Evolutionary conservation across 2,113 vertebrate species (phyloP), one percentile per base, ranked within the genome.

Genomic region (Scartelaos histophorus): DNA sequence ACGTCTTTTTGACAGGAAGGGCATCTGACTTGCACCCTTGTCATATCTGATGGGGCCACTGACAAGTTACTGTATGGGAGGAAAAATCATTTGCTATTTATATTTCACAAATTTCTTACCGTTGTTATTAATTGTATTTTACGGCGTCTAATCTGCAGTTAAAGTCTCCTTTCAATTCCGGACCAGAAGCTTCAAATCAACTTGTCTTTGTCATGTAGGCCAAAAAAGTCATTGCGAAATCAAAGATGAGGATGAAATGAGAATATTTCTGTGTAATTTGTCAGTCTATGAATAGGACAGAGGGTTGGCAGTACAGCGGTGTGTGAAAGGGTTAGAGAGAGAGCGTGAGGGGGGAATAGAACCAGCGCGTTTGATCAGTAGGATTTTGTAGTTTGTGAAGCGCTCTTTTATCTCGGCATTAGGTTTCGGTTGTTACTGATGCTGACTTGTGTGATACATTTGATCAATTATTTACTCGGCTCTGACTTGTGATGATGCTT

Each of bases 391-490:
- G 82, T 88, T 58, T 85, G 82, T 78, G 87, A 84, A 86, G 82
- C 72, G 68, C 71, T 64, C 85, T 91, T 88, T 91, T 83, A 91
- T 88, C 86, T 85, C 84, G 64, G 66, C 89, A 92, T 91, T 93
- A 85, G 67, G 80, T 74, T 85, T 85, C 13, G 76, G 89, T 91
- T 92, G 81, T 90, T 93, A 86, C 85, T 70, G 84, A 82, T 89
- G 89, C 86, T 88, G 82, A 87, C 92, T 87, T 86, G 87, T 87
- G 80, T 73, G 81, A 88, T 91, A 90, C 84, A 90, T 90, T 85
- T 91, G 89, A 92, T 93, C 85, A 93, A 93, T 93, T 90, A 91
- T 93, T 91, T 82, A 92, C 82, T 79, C 64, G 80, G 68, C 66
- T 57, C 77, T 67, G 77, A 80, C 78, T 87, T 80, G 75, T 76